A percentile compares a stretch with the other conserved stretches of the same genome.
Conservation (phyloP, 92 coral and sea anemone species). For the Palythoa grandis region DNA sequence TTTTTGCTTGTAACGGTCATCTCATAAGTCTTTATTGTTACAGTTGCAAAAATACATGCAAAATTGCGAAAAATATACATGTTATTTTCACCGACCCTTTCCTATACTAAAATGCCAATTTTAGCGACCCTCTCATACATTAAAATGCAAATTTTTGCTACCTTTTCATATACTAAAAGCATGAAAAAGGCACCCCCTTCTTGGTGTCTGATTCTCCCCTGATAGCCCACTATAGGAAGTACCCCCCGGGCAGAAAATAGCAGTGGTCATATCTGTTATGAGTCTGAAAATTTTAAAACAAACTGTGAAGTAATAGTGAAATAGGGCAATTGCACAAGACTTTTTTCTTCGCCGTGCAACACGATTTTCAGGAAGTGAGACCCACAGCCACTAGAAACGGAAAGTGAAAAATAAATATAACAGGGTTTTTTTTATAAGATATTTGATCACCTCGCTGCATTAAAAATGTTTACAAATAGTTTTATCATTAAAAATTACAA, state of each 20-base stretch:
- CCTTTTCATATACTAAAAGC: slow-evolving; percentile 6
- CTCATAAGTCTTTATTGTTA: slow-evolving; percentile 10
- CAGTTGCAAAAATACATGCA: slow-evolving; percentile 20
- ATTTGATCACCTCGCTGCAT: slow-evolving; percentile 13
- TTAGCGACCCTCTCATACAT: slow-evolving; percentile 3
- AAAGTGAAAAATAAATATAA: background rate
- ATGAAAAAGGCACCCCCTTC: slow-evolving; percentile 7
- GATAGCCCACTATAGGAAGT: slow-evolving; percentile 7
- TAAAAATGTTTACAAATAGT: slow-evolving; percentile 21
- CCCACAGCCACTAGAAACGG: slow-evolving; percentile 32
- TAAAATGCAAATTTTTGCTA: slow-evolving; percentile 1
- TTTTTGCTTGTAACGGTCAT: slow-evolving; percentile 13
- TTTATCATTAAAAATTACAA: slow-evolving; percentile 11
- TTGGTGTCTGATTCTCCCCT: background rate
- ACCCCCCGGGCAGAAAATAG: slow-evolving; percentile 26
- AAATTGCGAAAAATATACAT: slow-evolving; percentile 12
- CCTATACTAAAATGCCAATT: slow-evolving; percentile 7
- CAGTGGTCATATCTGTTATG: slow-evolving; percentile 22
- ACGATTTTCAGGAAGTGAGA: slow-evolving; percentile 16
- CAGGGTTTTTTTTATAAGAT: slow-evolving; percentile 1
- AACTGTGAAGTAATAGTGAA: slow-evolving; percentile 9
- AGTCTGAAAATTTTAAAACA: slow-evolving; percentile 13
- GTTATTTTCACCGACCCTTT: slow-evolving; percentile 12
- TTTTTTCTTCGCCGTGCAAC: slow-evolving; percentile 15
- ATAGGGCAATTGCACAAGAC: slow-evolving; percentile 11